Evolutionary conservation across 1,140 invertebrate genomes (phyloP).

Genomic region (Drosophila rufa): DNA sequence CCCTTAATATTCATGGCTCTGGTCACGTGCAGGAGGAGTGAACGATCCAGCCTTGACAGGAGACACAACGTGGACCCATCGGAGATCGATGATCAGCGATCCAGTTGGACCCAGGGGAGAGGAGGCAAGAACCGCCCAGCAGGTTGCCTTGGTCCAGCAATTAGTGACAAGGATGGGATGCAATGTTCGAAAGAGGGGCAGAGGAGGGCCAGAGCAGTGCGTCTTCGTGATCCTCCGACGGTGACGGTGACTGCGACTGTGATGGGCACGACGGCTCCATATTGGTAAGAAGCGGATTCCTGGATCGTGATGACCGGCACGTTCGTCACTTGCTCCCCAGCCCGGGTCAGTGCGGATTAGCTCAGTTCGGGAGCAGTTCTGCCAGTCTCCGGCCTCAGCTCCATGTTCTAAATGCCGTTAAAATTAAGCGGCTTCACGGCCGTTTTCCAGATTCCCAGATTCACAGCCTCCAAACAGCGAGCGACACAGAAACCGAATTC

Average conservation of each 20-base stretch:
- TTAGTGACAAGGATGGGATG: conserved; percentile 53
- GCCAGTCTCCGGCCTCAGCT: background rate
- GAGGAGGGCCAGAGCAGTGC: conserved; percentile 12
- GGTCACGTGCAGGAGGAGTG: conserved; percentile 45
- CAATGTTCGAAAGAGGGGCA: conserved; percentile 3
- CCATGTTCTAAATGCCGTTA: conserved; percentile 52
- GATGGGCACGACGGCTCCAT: conserved; percentile 69
- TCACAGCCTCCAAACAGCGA: conserved; percentile 33
- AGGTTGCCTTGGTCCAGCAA: conserved; percentile 51
- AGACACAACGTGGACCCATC: conserved; percentile 67
- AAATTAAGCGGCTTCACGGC: conserved; percentile 49
- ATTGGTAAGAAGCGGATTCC: conserved; percentile 49
- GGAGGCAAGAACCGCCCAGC: conserved; percentile 46
- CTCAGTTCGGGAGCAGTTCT: conserved; percentile 35
- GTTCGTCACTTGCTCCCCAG: conserved; percentile 47
- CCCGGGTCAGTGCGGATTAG: conserved; percentile 11
- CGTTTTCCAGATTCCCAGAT: conserved; percentile 39
- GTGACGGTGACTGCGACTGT: conserved; percentile 30
- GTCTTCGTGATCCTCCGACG: conserved; percentile 51
- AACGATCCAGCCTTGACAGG: conserved; percentile 63
- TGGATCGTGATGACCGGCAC: conserved; percentile 66
- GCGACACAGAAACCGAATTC: conserved; percentile 49
- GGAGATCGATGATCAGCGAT: conserved; percentile 47
- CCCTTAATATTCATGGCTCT: conserved; percentile 9
- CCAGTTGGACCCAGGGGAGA: conserved; percentile 34